Conservation (phyloP, 2,888 invertebrate species). For the Calliopum simillimum region DNA sequence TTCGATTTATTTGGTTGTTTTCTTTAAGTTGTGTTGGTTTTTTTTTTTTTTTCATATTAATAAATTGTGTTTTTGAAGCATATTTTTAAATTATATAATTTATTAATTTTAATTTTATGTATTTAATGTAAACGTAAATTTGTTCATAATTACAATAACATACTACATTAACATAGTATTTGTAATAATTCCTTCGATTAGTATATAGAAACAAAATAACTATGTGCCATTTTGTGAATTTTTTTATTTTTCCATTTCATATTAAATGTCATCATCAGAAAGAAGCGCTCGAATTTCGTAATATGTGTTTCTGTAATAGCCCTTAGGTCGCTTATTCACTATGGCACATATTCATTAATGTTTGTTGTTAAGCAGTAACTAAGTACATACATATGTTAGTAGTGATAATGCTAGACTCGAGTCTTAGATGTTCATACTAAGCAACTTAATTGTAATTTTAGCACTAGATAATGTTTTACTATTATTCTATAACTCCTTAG, state of each 20-base stretch:
- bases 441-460: conserved; percentile 22
- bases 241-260: neutral
- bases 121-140: neutral
- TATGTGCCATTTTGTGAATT: conserved; percentile 19
- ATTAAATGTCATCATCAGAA: too few relatives aligned
- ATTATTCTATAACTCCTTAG: neutral
- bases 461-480: too few relatives aligned
- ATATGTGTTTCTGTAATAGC: too few relatives aligned
- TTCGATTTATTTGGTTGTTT: conserved; percentile 40
- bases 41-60: neutral
- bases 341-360: too few relatives aligned
- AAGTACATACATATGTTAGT: too few relatives aligned
- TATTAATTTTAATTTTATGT: neutral
- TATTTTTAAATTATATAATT: neutral
- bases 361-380: too few relatives aligned
- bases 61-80: conserved; percentile 9
- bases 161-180: conserved; percentile 15
- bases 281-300: too few relatives aligned
- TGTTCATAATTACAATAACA: conserved; percentile 15
- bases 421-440: too few relatives aligned
- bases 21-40: neutral
- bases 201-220: conserved; percentile 18
- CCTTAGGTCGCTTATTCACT: too few relatives aligned
- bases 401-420: too few relatives aligned
- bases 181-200: conserved; percentile 17